Evolutionary conservation across 2,797 vertebrate species (phyloP).

Genomic region (Megaceryle alcyon): DNA sequence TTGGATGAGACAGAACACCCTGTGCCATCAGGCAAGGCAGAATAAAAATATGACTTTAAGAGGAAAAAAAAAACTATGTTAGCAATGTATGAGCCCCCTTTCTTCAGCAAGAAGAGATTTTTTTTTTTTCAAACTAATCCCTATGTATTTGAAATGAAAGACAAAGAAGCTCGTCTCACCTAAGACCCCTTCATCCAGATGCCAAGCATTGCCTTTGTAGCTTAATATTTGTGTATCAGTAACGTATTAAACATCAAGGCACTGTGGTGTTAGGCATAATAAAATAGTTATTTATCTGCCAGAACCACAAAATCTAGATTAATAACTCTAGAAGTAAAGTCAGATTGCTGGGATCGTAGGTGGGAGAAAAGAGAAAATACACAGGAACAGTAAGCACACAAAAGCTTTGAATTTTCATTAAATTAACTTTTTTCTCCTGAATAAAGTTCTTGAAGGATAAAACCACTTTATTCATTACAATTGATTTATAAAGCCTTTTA

Average conservation of each 20-base stretch:
- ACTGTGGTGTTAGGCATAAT: neutral
- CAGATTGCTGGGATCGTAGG: neutral
- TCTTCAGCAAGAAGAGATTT: neutral
- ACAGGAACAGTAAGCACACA: neutral
- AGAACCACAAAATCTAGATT: slow-evolving; percentile 12
- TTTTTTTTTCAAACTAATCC: neutral
- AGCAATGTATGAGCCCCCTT: neutral
- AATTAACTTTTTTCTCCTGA: neutral
- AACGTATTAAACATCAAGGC: neutral
- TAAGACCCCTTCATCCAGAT: neutral
- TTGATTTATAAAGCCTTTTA: neutral
- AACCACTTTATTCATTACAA: slow-evolving; percentile 11
- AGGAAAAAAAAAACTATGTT: neutral
- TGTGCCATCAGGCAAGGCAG: neutral
- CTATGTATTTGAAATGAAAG: neutral
- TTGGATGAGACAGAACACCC: neutral
- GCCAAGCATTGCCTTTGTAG: neutral
- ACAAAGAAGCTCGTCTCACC: neutral
- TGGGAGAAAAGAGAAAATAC: slow-evolving; percentile 4
- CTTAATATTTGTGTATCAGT: neutral
- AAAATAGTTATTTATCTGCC: neutral
- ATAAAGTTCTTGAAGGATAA: neutral
- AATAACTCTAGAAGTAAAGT: slow-evolving; percentile 4
- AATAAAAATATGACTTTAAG: neutral
- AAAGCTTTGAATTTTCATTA: neutral